These are phyloP conservation scores for Horisme vitalbata DNA, from an alignment of 2,888 invertebrate species.

Conservation along the genomic window DNA sequence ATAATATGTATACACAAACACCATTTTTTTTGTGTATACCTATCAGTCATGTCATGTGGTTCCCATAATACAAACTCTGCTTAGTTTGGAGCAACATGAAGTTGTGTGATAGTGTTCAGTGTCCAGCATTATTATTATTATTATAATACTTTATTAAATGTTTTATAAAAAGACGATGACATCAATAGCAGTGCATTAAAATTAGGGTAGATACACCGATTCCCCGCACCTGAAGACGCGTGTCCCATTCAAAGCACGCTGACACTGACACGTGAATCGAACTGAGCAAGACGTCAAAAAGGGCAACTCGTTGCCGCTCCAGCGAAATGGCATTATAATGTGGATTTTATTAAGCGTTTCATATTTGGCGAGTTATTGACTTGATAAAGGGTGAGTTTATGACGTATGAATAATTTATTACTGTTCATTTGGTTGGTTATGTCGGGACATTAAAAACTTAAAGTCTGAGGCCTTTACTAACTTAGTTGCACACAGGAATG, in stretches of 20 bases:
- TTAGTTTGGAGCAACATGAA: too few relatives aligned
- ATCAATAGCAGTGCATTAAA: constrained; percentile 14
- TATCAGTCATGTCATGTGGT: too few relatives aligned
- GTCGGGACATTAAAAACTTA: constrained; percentile 6
- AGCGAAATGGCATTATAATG: constrained; percentile 54
- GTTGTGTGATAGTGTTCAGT: too few relatives aligned
- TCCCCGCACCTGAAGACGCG: constrained; percentile 59
- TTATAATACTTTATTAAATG: too few relatives aligned
- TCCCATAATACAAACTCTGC: too few relatives aligned
- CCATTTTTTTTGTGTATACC: too few relatives aligned
- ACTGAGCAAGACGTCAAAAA: constrained; percentile 77
- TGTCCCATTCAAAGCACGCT: constrained; percentile 51
- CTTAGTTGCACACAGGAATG: too few relatives aligned
- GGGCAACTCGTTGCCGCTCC: constrained; percentile 71
- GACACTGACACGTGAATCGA: constrained; percentile 61
- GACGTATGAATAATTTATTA: constrained; percentile 41
- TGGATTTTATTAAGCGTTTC: constrained; percentile 76
- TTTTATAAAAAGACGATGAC: too few relatives aligned
- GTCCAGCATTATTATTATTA: too few relatives aligned
- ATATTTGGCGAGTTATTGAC: constrained; percentile 60
- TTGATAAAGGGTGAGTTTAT: constrained; percentile 53
- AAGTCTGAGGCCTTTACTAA: too few relatives aligned
- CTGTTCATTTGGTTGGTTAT: constrained; percentile 15
- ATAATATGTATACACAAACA: too few relatives aligned
- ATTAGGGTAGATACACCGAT: constrained; percentile 39